Evolutionary conservation across 2,888 invertebrate species (phyloP), one percentile per base, ranked within the genome.

Genomic region (Drosophila kuntzei): DNA sequence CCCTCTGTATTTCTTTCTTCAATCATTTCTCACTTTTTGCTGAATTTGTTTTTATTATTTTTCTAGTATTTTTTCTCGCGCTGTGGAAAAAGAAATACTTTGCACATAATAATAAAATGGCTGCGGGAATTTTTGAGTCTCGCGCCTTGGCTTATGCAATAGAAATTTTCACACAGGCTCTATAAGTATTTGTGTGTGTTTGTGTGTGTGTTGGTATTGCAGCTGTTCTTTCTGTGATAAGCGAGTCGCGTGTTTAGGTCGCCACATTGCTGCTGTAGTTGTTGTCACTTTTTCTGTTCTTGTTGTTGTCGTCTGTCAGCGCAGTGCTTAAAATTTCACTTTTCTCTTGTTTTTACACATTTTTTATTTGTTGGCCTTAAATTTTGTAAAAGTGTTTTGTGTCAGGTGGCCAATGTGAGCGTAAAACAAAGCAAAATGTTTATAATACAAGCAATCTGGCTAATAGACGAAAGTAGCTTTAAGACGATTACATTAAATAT

Each of bases 71-170:
- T 55, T 64, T 73, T 27, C 60, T 53, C 60, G 69, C 69, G 69
- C 58, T 77, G 27, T 39, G 16, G 53, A 63, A 34, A 69, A 76
- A 87, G 43, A 70, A 79, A 76, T 80, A 81, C 74, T 87, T 83
- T 79, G 71, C 82, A 87, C 83, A 83, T 83, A 88, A 83, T 83
- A 86, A 83, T 83, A 83, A 88, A 82, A 87, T 85, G 82, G 82
- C 76, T 79, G 74, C 73, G 68, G 77, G 74, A 77, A 73, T 85
- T 71, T 81, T 67, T 62, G 76, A 87, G 81, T 69, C 70, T 76
- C 64, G 82, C 82, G 72, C 76, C 82, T 79, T 85, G 47, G 76
- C 87, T 87, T 84, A 71, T 80, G 82, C 85, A 80, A 81, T 79
- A 79, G 66, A 84, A 76, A 79, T 61, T 75, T 59, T 70, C 62